Base-by-base conservation (phyloP, 1,140 invertebrate genomes). In the Eupristina koningsbergeri region DNA sequence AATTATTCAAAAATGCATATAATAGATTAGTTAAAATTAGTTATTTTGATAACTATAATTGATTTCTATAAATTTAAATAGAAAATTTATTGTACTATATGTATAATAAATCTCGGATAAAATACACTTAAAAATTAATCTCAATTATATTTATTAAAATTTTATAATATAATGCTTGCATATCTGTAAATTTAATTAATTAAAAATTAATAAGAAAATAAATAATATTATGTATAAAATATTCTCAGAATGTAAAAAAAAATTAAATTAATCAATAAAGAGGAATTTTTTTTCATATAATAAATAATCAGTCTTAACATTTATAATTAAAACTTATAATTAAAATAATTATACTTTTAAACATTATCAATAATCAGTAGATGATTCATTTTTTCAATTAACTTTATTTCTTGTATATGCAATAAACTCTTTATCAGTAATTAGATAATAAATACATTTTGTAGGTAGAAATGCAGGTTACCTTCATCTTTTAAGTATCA, bases 351-450 rank as follows among this genome's bases (percentile, higher is more conserved):
- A 7, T 45, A 45, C 11, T 7, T 7, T 45, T 45, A 45, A 71
- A n/a, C 19, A 71, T 41, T 26, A 41, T 41, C 26, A 41, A 71
- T n/a, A 71, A 71, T 71, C 67, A 41, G 67, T 71, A 71, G 36
- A 71, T 71, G 36, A 71, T 71, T 71, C 36, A 71, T 71, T 71
- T 71, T 71, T 71, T 71, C 67, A 71, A 71, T 71, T 71, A 71
- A 71, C 67, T 41, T 71, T 22, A 71, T 71, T 36, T 71, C 39
- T 71, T 41, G 22, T 71, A 17, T 31, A 41, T 6, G 67, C 67
- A 71, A 71, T 71, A 41, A 71, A 71, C 36, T 71, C 29, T 39
- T 69, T 71, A 71, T 71, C 36, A 71, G 41, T 71, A 71, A 71
- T 71, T 71, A 71, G 67, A 71, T 71, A 36, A 41, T 71, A 41